A percentile compares a stretch with the other conserved stretches of the same genome.
Conservation (phyloP, 2,888 invertebrate genomes). For the Apamea monoglypha region DNA sequence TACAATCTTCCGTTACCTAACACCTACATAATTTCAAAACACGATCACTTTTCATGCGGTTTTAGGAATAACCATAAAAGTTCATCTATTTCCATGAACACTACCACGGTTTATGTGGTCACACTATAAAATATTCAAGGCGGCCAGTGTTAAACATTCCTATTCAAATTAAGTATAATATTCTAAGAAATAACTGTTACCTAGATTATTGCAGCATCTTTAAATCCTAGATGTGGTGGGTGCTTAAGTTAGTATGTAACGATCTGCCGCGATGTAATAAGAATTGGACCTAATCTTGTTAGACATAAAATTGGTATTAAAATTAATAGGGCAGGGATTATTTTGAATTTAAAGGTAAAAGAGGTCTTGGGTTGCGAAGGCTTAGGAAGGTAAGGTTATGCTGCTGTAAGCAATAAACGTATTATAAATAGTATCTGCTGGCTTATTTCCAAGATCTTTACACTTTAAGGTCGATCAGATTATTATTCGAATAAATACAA, state of each 20-base stretch:
- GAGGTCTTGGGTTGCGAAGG: neutral
- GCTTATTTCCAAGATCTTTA: neutral
- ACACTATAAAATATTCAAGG: constrained; percentile 36
- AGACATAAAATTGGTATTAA: neutral
- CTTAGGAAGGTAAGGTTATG: neutral
- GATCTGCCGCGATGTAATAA: neutral
- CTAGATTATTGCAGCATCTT: constrained; percentile 40
- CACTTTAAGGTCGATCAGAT: neutral
- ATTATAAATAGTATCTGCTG: neutral
- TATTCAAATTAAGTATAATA: constrained; percentile 48
- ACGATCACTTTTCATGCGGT: constrained; percentile 1
- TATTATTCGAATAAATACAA: neutral
- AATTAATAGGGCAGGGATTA: neutral
- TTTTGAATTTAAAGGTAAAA: neutral
- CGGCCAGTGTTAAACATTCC: constrained; percentile 43
- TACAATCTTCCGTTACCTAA: neutral
- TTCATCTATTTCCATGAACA: constrained; percentile 18
- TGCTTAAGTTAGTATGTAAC: neutral
- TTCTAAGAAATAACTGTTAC: constrained; percentile 43
- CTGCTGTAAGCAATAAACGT: neutral
- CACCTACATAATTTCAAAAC: constrained; percentile 8
- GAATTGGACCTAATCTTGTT: neutral
- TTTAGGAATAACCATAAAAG: constrained; percentile 19
- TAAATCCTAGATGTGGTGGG: constrained; percentile 1
- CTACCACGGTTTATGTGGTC: constrained; percentile 17